phyloP scores from a whole-genome alignment of 2,797 vertebrate genomes.

The Eleutherodactylus coqui region DNA sequence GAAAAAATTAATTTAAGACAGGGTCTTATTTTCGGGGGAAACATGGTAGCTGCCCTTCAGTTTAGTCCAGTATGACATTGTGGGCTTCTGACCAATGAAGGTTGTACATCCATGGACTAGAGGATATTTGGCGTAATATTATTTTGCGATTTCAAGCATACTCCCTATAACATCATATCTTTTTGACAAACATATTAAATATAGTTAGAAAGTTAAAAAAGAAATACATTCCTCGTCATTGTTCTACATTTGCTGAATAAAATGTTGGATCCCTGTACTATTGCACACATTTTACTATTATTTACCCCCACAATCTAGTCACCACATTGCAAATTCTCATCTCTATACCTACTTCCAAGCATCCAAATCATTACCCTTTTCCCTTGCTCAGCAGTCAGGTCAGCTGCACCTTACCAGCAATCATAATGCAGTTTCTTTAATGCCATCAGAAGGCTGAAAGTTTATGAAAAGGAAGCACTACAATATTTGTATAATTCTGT shows the following conservation, averaged over 20 bases:
- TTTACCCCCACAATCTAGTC: conserved; percentile 26
- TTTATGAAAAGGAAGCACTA: conserved; percentile 26
- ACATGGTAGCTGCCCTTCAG: too few relatives aligned
- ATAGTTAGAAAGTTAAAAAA: not conserved
- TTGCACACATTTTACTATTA: not conserved
- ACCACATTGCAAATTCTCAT: conserved; percentile 2
- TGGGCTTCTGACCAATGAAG: too few relatives aligned
- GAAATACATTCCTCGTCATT: not conserved
- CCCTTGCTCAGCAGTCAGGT: not conserved
- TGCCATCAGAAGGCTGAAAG: not conserved
- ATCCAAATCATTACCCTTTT: conserved; percentile 17
- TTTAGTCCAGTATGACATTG: too few relatives aligned
- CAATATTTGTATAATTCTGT: conserved; percentile 32
- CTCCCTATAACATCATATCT: not conserved
- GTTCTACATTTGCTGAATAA: not conserved
- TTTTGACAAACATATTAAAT: not conserved
- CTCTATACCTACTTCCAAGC: not conserved
- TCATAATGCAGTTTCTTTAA: conserved; percentile 8
- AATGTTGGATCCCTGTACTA: not conserved
- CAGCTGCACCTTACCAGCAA: not conserved
- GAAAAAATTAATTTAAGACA: too few relatives aligned
- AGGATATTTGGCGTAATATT: not conserved
- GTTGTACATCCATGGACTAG: too few relatives aligned
- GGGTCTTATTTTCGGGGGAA: too few relatives aligned
- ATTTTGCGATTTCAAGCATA: not conserved